Percentiles rank a stretch among this genome's conserved stretches.
Evolutionary conservation across 2,113 vertebrate genomes (phyloP).

Genomic region (Melanerpes formicivorus): DNA sequence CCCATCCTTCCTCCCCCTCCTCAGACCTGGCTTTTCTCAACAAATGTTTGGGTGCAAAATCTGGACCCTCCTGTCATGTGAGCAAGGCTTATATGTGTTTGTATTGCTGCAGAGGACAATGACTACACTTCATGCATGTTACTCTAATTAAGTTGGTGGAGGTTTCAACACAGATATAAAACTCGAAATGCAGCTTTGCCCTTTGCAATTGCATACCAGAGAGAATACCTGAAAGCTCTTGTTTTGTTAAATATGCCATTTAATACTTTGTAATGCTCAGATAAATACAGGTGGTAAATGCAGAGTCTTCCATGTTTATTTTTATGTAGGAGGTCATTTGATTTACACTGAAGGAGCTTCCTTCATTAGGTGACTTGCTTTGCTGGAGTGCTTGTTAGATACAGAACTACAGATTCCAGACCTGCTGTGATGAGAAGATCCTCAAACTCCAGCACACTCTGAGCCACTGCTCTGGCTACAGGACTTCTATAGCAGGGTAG

Average conservation of each 20-base stretch:
- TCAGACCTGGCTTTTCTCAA: not conserved
- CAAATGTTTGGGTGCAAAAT: conserved; percentile 9
- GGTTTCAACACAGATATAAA: conserved; percentile 35
- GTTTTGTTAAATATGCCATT: conserved; percentile 28
- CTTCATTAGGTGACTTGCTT: not conserved
- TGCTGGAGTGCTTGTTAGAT: not conserved
- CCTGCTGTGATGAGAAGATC: not conserved
- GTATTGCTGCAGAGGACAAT: conserved; percentile 43
- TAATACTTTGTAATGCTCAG: not conserved
- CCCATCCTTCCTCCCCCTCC: not conserved
- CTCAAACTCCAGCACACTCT: not conserved
- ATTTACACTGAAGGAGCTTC: not conserved
- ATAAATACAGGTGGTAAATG: not conserved
- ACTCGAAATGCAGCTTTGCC: not conserved
- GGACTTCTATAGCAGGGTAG: not conserved
- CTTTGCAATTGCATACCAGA: conserved; percentile 1
- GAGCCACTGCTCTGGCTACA: not conserved
- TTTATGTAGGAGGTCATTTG: not conserved
- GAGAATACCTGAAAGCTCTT: conserved; percentile 42
- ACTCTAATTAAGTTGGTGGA: conserved; percentile 53
- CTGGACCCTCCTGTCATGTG: not conserved
- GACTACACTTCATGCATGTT: conserved; percentile 42
- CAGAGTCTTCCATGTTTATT: rapidly evolving
- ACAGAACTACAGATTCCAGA: not conserved
- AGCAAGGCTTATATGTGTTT: conserved; percentile 14